Evolutionary conservation across 2,888 invertebrate genomes (phyloP).

Genomic region (Pristionchus maxplancki): DNA sequence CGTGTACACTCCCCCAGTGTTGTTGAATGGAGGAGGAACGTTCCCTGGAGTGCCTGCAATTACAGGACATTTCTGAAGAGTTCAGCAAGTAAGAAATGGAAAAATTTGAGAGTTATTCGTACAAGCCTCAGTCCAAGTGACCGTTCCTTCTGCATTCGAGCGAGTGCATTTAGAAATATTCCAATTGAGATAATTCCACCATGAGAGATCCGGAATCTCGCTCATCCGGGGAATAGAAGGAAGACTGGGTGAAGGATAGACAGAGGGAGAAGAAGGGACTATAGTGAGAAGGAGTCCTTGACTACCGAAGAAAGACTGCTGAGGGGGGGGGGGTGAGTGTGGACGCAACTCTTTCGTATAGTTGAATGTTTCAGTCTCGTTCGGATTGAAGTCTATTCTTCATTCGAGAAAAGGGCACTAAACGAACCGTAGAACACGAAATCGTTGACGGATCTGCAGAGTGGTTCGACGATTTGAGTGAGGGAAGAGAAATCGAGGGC

Average conservation of each 20-base stretch:
- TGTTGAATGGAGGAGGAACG: not conserved
- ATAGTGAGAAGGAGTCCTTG: slow-evolving; percentile 24
- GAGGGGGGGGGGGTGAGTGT: not conserved
- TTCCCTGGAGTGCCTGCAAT: not conserved
- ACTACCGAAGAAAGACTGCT: slow-evolving; percentile 22
- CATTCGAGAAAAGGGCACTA: too few species aligned
- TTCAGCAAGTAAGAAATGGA: not conserved
- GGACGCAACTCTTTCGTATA: slow-evolving; percentile 12
- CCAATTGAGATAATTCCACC: slow-evolving; percentile 76
- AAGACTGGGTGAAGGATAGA: not conserved
- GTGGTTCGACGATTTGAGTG: slow-evolving; percentile 63
- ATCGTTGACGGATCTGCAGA: slow-evolving; percentile 69
- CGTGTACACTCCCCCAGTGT: not conserved
- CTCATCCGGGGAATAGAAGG: slow-evolving; percentile 38
- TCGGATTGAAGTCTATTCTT: too few species aligned
- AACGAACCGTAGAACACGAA: slow-evolving; percentile 59
- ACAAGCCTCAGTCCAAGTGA: slow-evolving; percentile 74
- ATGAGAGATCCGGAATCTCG: slow-evolving; percentile 69
- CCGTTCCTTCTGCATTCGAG: slow-evolving; percentile 66
- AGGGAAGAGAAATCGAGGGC: slow-evolving; percentile 69
- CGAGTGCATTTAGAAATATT: slow-evolving; percentile 71
- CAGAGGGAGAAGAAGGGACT: slow-evolving; percentile 15
- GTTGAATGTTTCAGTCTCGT: not conserved
- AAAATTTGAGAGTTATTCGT: not conserved
- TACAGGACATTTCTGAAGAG: not conserved